Evolutionary conservation across 1,140 invertebrate genomes (phyloP), one percentile per base, ranked within the genome.

Genomic region (Drosophila parvula): DNA sequence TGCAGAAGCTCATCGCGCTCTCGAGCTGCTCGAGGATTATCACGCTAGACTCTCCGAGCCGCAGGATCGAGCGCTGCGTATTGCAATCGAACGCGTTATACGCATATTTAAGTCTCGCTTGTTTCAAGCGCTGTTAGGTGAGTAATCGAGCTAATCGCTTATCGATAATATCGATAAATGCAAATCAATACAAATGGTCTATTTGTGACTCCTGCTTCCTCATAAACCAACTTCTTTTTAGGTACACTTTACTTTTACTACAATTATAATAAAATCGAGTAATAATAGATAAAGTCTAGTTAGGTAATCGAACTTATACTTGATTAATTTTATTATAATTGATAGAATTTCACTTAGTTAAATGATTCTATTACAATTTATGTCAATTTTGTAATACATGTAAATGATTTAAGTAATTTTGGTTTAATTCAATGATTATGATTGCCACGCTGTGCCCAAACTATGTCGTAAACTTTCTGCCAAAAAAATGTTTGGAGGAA

Each of bases 21-120:
- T 99, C 86, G 98, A 99, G 94, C 94, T 99, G 81, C 94, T 99
- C 82, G 98, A 99, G 94, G 98, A 99, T 92, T 99, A 99, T 93
- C 98, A 99, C 93, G 96, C 96, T 64, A 97, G 98, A 91, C 93
- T 99, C 80, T 96, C 95, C 45, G 96, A 96, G 91, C 96, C 98
- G 22, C 97, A 98, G 92, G 98, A 99, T 93, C 96, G 97, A 88
- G 97, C 98, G 89, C 94, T 99, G 48, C 95, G 98, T 81, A 95
- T 97, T 75, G 98, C 98, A 77, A 99, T 99, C 90, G 98, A 99
- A 93, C 95, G 98, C 81, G 98, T 99, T 89, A 99, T 99, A 90
- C 94, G 97, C 68, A 99, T 99, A 92, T 99, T 99, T 94, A 99
- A 99, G 93, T 98, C 97, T 77, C 94, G 97, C 78, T 95, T 99